Evolutionary conservation across 1,140 invertebrate species (phyloP), one percentile per base, ranked within the genome.

Genomic region (Zaprionus gabonicus): DNA sequence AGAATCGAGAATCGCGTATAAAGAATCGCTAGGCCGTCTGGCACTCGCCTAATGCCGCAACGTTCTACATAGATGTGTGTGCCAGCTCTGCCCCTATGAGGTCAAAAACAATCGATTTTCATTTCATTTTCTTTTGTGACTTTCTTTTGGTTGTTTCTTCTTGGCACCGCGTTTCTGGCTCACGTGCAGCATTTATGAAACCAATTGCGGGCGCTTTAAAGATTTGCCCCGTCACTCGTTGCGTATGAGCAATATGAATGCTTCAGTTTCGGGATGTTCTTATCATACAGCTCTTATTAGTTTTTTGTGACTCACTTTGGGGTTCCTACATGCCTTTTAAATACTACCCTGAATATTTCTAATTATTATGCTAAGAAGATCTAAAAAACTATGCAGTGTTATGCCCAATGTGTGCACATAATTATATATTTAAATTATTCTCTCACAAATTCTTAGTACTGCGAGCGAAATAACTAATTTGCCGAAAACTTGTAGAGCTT

Each of bases 31-130:
- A 41, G 64, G 59, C 51, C 44, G 58, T 44, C 41, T 44, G 41
- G 66, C 70, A 70, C 49, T 73, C 53, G 76, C 70, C 75, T 78
- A 78, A 80, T 80, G 75, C 78, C 75, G 38, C 75, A 66, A 51
- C 75, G 82, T 56, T 86, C 77, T 76, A 68, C 46, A 51, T 51
- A 49, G 71, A 88, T 84, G 71, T 84, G 80, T 80, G n/a, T 20
- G 46, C 46, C 20, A 49, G 83, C 78, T 80, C 82, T 70, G 73
- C 71, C 73, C 71, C 81, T 79, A 81, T 81, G 84, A 88, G 84
- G 84, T 88, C 84, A 88, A 88, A 88, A 88, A 82, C 84, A 88
- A 88, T 88, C 84, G 84, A 88, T 88, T 88, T 87, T 87, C 60
- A 75, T 78, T 81, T 75, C 69, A 53, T 74, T 59, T 70, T 66